Evolutionary conservation across 1,140 invertebrate species (phyloP).

Genomic region (Drosophila arizonae): DNA sequence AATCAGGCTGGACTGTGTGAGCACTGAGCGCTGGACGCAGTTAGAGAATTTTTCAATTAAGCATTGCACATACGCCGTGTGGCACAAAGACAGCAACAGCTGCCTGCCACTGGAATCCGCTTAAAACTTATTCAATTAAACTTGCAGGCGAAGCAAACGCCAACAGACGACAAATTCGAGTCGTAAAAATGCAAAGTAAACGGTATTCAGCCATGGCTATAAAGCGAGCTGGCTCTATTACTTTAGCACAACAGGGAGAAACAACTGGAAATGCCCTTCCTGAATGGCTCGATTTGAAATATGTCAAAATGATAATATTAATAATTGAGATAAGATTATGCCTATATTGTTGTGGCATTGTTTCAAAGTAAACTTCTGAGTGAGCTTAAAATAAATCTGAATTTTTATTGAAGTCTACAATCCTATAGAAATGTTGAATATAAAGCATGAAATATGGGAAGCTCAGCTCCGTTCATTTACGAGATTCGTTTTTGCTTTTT

Average conservation of each 20-base stretch:
- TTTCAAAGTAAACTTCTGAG: too few species aligned
- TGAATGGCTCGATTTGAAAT: too few species aligned
- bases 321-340: too few species aligned
- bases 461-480: too few species aligned
- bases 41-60: slow-evolving; percentile 75
- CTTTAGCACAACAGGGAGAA: neutral
- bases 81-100: slow-evolving; percentile 3
- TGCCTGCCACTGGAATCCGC: slow-evolving; percentile 60
- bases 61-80: slow-evolving; percentile 65
- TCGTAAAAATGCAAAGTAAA: slow-evolving; percentile 74
- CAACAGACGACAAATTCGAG: slow-evolving; percentile 65
- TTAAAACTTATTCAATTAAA: slow-evolving; percentile 82
- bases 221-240: slow-evolving; percentile 20
- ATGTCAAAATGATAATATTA: too few species aligned
- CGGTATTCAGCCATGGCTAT: slow-evolving; percentile 66
- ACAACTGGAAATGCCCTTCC: slow-evolving; percentile 9
- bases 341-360: too few species aligned
- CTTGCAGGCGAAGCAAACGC: slow-evolving; percentile 50
- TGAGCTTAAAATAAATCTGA: too few species aligned
- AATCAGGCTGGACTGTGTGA: slow-evolving; percentile 29
- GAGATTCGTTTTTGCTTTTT: too few species aligned
- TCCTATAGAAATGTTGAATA: too few species aligned
- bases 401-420: too few species aligned
- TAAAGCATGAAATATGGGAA: too few species aligned
- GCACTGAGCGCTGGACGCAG: slow-evolving; percentile 17